Percentiles rank a stretch among this genome's conserved stretches.
phyloP scores from a whole-genome alignment of 2,113 vertebrate genomes.

The Fregata magnificens region DNA sequence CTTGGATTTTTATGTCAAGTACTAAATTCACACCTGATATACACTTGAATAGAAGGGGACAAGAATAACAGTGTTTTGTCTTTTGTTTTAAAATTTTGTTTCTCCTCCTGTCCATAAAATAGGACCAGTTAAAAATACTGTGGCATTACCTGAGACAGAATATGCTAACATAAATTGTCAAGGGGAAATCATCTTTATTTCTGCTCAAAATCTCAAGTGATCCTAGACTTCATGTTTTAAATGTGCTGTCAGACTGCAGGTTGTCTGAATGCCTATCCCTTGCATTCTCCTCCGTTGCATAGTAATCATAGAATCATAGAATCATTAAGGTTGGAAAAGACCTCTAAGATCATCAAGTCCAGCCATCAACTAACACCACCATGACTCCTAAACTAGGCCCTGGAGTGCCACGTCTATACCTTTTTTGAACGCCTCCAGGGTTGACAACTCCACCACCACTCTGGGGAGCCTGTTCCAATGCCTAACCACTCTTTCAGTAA shows the following conservation, averaged over 20 bases:
- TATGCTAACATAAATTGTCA: neutral
- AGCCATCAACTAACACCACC: too few species aligned
- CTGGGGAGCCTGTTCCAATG: too few species aligned
- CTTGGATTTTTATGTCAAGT: neutral
- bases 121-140: neutral
- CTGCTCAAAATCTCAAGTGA: neutral
- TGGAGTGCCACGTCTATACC: too few species aligned
- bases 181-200: neutral
- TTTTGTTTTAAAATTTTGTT: neutral
- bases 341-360: too few species aligned
- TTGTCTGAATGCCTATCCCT: neutral
- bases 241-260: neutral
- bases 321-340: too few species aligned
- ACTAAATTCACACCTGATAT: neutral
- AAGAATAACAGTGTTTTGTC: neutral
- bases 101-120: neutral
- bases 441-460: too few species aligned
- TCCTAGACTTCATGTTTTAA: neutral
- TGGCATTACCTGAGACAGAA: neutral
- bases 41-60: neutral
- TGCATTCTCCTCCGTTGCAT: neutral
- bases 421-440: too few species aligned
- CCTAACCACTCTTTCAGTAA: too few species aligned
- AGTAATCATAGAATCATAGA: too few species aligned
- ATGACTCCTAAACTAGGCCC: too few species aligned